Conservation (phyloP, 2,888 invertebrate species). For the Aphidius colemani region DNA sequence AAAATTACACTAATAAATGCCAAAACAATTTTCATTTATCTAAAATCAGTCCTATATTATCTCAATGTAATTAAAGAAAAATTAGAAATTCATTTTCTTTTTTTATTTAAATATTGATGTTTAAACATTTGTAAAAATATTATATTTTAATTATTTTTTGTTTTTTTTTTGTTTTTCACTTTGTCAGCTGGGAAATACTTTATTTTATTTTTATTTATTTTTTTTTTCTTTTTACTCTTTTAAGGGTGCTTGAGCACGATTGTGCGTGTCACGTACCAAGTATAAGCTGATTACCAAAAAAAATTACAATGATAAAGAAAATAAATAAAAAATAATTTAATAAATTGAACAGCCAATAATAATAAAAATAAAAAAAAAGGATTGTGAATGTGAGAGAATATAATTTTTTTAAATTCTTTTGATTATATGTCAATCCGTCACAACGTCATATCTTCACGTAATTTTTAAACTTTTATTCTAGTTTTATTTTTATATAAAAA, state of each 20-base stretch:
- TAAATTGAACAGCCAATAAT: background rate
- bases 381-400: too few relatives aligned
- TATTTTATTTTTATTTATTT: constrained; percentile 10
- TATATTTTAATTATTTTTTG: too few relatives aligned
- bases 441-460: background rate
- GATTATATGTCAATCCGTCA: too few relatives aligned
- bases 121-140: too few relatives aligned
- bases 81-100: too few relatives aligned
- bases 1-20: too few relatives aligned
- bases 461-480: constrained; percentile 8
- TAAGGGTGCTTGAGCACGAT: constrained; percentile 25
- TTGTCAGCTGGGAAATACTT: constrained; percentile 25
- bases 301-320: constrained; percentile 1
- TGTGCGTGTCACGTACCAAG: constrained; percentile 31
- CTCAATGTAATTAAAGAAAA: too few relatives aligned
- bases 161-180: background rate
- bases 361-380: too few relatives aligned
- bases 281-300: constrained; percentile 30
- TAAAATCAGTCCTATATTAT: too few relatives aligned
- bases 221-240: constrained; percentile 24
- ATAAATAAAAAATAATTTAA: background rate
- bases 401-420: background rate
- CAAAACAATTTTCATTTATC: too few relatives aligned
- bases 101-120: too few relatives aligned
- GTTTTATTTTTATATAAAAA: background rate